Evolutionary conservation across 2,113 vertebrate genomes (phyloP).

Genomic region (Nicator chloris): DNA sequence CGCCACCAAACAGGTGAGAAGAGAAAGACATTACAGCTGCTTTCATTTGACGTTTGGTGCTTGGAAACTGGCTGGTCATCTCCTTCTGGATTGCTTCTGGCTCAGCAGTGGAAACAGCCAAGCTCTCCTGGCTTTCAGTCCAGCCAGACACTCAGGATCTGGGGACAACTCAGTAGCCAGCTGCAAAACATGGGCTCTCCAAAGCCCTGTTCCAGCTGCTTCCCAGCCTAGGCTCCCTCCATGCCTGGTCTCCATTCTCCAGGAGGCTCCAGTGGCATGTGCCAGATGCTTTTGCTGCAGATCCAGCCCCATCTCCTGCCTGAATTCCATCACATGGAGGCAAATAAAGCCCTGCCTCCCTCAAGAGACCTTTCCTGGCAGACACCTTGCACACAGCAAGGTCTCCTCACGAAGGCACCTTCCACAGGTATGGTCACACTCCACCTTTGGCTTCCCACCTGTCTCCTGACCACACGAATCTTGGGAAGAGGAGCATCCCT

Average conservation of each 20-base stretch:
- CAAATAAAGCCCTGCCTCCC: neutral
- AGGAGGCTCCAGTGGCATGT: neutral
- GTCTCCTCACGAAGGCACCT: neutral
- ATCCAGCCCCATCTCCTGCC: neutral
- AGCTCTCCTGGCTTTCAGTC: neutral
- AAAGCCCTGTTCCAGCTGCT: neutral
- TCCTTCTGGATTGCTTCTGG: neutral
- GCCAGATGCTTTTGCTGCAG: neutral
- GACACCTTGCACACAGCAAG: neutral
- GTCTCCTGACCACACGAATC: neutral
- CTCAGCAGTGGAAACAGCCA: neutral
- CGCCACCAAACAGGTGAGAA: neutral
- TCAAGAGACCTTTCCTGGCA: neutral
- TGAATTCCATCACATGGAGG: neutral
- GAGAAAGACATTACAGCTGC: neutral
- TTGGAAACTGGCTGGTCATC: neutral
- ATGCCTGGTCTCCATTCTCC: neutral
- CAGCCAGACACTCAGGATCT: neutral
- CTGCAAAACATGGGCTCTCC: neutral
- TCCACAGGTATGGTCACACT: neutral
- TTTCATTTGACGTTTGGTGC: neutral
- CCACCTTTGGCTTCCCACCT: neutral
- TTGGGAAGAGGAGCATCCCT: neutral
- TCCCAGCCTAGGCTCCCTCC: neutral
- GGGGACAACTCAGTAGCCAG: neutral